Evolutionary conservation across 2,888 invertebrate genomes (phyloP).

Genomic region (Eurytoma adleriae): DNA sequence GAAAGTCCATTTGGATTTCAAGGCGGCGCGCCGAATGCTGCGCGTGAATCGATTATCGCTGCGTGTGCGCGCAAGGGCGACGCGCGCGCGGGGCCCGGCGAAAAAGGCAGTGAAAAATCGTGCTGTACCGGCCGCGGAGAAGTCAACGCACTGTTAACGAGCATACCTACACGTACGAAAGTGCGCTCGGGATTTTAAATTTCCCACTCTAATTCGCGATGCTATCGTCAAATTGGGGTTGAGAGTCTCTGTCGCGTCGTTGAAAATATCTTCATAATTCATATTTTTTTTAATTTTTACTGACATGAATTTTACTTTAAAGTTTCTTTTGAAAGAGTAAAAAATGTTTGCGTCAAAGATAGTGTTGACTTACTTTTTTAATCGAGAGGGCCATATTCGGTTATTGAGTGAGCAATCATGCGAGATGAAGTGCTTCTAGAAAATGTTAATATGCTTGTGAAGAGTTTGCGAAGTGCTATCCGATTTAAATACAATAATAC

Average conservation of each 20-base stretch:
- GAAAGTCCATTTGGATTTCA: constrained; percentile 9
- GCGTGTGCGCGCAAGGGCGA: not conserved
- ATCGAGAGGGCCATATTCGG: too few species aligned
- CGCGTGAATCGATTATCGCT: constrained; percentile 17
- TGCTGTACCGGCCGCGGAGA: not conserved
- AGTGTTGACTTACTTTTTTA: too few species aligned
- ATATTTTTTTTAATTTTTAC: too few species aligned
- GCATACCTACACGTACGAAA: constrained; percentile 33
- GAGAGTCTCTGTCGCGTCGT: not conserved
- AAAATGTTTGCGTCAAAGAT: too few species aligned
- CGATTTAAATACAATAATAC: too few species aligned
- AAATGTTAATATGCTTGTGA: too few species aligned
- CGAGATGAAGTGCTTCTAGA: too few species aligned
- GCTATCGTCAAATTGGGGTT: constrained; percentile 4
- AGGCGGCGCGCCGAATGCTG: not conserved
- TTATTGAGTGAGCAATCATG: too few species aligned
- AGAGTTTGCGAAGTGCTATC: too few species aligned
- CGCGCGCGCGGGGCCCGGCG: not conserved
- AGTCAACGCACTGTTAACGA: constrained; percentile 48
- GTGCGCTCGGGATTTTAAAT: constrained; percentile 26
- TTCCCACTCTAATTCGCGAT: not conserved
- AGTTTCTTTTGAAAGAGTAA: too few species aligned
- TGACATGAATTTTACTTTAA: too few species aligned
- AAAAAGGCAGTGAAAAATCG: constrained; percentile 38
- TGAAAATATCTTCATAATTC: too few species aligned